Evolutionary conservation across 2,113 vertebrate species (phyloP), one percentile per base, ranked within the genome.

Genomic region (Zootoca vivipara): DNA sequence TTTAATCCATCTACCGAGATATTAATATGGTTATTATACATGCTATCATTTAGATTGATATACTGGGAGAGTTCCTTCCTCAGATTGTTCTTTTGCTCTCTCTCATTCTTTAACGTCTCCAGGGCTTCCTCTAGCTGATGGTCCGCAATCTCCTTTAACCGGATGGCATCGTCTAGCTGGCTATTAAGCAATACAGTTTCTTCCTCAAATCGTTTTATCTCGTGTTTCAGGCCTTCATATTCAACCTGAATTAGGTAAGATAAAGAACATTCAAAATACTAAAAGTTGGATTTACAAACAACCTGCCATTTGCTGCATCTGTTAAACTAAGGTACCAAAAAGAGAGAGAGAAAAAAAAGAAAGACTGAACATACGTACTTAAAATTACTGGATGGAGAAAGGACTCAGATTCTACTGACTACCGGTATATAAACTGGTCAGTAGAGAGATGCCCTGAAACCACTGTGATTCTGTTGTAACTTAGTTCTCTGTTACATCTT

Each of bases 161-260:
- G 98, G 80, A 99, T 95, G 4, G 99, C 99, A 35, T 99, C 99
- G 91, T 99, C 99, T 90, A 99, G 96, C 95, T 99, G 99, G 93
- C 98, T 99, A 94, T 99, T 99, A 64, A 99, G 97, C 26, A 99
- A 97, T 28, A 98, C 98, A 0, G 98, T 99, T 93, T 99, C 99
- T 95, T 99, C 99, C 92, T 99, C 99, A 87, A 99, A 97, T 1
- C 99, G 98, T 86, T 99, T 99, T 85, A 99, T 99, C 95, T 99
- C 99, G 89, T 99, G 99, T 92, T 99, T 99, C 95, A 99, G 96
- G 65, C 99, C 98, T 96, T 99, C 99, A 2, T 99, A 99, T 94
- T 99, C 99, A 93, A 99, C 99, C 99, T 99, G 97, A 85, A 96
- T 95, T 88, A 95, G 94, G 95, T 30, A 95, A 95, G 93, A 96